These are phyloP conservation scores for Aphelocoma californica DNA, from an alignment of 2,797 vertebrate species.

Conservation along the genomic window DNA sequence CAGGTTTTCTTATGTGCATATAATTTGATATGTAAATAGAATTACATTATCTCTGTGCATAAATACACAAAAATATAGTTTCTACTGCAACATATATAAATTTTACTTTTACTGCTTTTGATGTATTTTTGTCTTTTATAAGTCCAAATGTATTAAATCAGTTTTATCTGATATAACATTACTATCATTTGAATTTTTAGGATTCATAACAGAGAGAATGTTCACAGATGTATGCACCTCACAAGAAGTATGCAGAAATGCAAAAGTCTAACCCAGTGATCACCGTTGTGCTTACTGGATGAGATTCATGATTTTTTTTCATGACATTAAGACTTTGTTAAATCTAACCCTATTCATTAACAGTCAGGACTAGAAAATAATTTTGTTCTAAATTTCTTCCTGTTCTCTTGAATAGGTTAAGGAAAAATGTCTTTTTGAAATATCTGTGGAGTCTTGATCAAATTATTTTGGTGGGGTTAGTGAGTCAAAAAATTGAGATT, in stretches of 20 bases:
- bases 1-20: neutral
- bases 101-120: neutral
- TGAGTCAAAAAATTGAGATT: neutral
- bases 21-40: neutral
- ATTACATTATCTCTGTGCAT: neutral
- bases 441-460: neutral
- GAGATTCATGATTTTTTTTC: neutral
- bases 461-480: neutral
- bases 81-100: neutral
- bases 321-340: neutral
- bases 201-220: neutral
- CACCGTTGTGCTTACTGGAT: neutral
- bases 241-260: neutral
- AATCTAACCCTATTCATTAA: neutral
- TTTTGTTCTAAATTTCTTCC: neutral
- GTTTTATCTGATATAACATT: neutral
- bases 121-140: neutral
- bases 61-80: neutral
- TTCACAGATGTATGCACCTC: neutral
- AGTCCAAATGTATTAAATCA: neutral
- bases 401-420: neutral
- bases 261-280: neutral
- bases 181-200: neutral
- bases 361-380: neutral
- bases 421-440: neutral